Percentiles rank a stretch among this genome's conserved stretches.
Evolutionary conservation across 2,888 invertebrate genomes (phyloP).

Genomic region (Thymelicus sylvestris): DNA sequence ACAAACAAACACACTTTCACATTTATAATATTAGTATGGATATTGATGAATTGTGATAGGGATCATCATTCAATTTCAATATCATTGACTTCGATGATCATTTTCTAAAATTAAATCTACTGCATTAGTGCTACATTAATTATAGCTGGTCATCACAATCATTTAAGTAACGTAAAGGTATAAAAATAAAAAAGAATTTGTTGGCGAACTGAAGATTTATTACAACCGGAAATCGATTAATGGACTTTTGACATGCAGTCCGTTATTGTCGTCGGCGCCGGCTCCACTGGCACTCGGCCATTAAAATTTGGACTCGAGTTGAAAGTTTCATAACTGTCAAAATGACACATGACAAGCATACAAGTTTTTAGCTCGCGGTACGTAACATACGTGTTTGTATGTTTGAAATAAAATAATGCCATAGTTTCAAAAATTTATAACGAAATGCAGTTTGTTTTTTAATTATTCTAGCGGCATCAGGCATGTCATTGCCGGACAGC

Average conservation of each 20-base stretch:
- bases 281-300: conserved; percentile 33
- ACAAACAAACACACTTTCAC: too few relatives aligned
- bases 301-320: conserved; percentile 24
- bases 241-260: conserved; percentile 27
- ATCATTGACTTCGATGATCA: too few relatives aligned
- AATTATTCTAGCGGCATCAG: too few relatives aligned
- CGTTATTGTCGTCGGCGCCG: conserved; percentile 19
- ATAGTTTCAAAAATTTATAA: too few relatives aligned
- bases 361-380: conserved; percentile 1
- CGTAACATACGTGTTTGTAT: conserved; percentile 1
- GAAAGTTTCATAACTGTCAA: conserved; percentile 31
- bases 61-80: too few relatives aligned
- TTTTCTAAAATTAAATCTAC: too few relatives aligned
- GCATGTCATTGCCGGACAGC: too few relatives aligned
- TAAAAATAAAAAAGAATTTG: background rate
- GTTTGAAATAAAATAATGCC: too few relatives aligned
- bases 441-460: too few relatives aligned
- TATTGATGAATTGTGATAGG: too few relatives aligned
- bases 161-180: background rate
- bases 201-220: conserved; percentile 18
- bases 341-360: conserved; percentile 18
- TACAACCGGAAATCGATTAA: conserved; percentile 33
- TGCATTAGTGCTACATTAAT: background rate
- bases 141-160: background rate
- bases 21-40: too few relatives aligned